A percentile compares a stretch with the other conserved stretches of the same genome.
These are phyloP conservation scores for Mylabris sibirica DNA, from an alignment of 2,888 invertebrate genomes.

Conservation along the genomic window DNA sequence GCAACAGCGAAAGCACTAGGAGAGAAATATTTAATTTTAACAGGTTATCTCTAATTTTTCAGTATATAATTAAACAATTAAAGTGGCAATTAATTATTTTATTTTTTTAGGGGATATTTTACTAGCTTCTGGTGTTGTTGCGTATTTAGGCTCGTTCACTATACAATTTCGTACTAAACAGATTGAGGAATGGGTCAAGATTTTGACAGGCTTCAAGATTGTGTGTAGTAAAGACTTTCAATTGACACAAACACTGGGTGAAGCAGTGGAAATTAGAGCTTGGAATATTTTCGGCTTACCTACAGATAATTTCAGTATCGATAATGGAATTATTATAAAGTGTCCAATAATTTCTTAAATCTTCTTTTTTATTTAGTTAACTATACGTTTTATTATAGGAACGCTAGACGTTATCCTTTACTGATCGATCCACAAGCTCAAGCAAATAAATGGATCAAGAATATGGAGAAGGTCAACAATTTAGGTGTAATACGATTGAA, in stretches of 20 bases:
- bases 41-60: constrained; percentile 62
- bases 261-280: constrained; percentile 85
- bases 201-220: constrained; percentile 74
- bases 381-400: constrained; percentile 63
- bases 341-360: constrained; percentile 63
- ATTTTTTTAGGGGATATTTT: constrained; percentile 77
- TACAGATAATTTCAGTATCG: constrained; percentile 86
- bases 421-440: constrained; percentile 97
- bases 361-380: constrained; percentile 20
- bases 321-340: constrained; percentile 92
- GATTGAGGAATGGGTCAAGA: constrained; percentile 76
- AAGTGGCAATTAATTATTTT: not conserved
- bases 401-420: constrained; percentile 89
- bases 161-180: constrained; percentile 74
- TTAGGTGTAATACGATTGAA: constrained; percentile 80
- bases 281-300: constrained; percentile 94
- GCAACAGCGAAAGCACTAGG: constrained; percentile 75
- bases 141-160: constrained; percentile 91
- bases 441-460: constrained; percentile 93
- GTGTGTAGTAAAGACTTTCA: constrained; percentile 81
- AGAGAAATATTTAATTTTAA: constrained; percentile 74
- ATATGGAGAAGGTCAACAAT: constrained; percentile 88
- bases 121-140: constrained; percentile 87
- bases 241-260: constrained; percentile 81
- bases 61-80: too few relatives aligned